Conservation (phyloP, 2,113 vertebrate genomes). For the Passer montanus region DNA sequence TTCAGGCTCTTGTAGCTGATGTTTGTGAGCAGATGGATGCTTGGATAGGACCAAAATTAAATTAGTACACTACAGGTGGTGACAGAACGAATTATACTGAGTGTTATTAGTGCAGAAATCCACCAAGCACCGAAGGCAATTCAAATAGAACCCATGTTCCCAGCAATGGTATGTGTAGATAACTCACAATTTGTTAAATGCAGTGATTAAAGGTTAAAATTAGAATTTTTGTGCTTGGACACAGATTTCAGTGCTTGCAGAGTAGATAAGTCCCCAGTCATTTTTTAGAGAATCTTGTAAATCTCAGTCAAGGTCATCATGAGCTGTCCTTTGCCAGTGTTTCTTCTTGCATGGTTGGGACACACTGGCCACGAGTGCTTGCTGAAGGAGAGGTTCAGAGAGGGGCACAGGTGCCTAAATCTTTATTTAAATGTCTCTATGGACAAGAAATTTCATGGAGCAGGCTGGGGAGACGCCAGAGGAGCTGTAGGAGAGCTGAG, state of each 20-base stretch:
- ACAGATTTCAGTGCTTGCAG: not conserved
- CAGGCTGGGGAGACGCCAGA: accelerated
- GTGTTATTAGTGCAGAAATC: not conserved
- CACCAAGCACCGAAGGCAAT: not conserved
- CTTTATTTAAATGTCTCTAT: not conserved
- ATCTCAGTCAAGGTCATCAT: not conserved
- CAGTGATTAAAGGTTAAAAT: not conserved
- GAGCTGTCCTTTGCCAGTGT: not conserved
- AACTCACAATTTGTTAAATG: not conserved
- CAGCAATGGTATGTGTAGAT: not conserved
- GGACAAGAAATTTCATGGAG: not conserved
- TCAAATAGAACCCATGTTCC: not conserved
- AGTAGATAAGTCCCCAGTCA: not conserved
- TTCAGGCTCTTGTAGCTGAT: not conserved
- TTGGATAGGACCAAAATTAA: not conserved
- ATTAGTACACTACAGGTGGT: not conserved
- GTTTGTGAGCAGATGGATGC: constrained; percentile 8
- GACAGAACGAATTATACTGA: not conserved
- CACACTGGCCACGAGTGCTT: not conserved
- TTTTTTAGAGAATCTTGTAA: not conserved
- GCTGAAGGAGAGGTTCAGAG: not conserved
- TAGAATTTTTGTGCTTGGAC: not conserved
- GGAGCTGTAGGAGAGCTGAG: not conserved
- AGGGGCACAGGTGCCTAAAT: not conserved
- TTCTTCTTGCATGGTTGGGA: not conserved